These are phyloP conservation scores for Pseudomyrmex flavicornis DNA, from an alignment of 1,140 invertebrate genomes.

Conservation along the genomic window DNA sequence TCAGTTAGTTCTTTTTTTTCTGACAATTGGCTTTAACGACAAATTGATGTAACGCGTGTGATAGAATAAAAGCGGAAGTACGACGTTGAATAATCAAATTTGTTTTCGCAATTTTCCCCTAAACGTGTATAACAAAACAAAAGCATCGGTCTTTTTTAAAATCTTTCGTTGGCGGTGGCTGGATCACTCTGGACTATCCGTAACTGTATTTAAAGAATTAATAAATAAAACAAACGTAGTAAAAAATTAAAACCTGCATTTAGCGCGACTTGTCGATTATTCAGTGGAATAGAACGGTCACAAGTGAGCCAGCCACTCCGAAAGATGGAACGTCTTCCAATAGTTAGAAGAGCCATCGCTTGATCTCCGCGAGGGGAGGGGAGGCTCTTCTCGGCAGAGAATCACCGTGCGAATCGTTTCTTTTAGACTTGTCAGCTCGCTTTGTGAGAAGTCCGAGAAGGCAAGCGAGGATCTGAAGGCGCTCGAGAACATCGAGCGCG, in stretches of 20 bases:
- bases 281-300: no score
- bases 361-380: background rate
- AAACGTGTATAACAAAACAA: background rate
- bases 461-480: constrained; percentile 87
- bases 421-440: constrained; percentile 84
- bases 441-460: constrained; percentile 87
- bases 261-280: background rate
- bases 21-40: background rate
- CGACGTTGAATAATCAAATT: background rate
- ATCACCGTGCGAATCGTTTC: constrained; percentile 28
- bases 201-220: no score
- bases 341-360: background rate
- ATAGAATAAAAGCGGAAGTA: no score
- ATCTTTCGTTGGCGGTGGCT: no score
- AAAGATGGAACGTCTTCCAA: background rate
- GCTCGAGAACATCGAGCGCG: constrained; percentile 86
- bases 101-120: constrained; percentile 4
- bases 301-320: no score
- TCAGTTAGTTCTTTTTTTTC: background rate
- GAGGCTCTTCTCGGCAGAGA: background rate
- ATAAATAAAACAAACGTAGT: no score
- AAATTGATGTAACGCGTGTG: no score
- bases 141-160: no score
- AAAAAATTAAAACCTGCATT: background rate
- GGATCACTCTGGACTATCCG: no score